Conservation (phyloP, 2,888 invertebrate species). For the Polymixis lichenea region DNA sequence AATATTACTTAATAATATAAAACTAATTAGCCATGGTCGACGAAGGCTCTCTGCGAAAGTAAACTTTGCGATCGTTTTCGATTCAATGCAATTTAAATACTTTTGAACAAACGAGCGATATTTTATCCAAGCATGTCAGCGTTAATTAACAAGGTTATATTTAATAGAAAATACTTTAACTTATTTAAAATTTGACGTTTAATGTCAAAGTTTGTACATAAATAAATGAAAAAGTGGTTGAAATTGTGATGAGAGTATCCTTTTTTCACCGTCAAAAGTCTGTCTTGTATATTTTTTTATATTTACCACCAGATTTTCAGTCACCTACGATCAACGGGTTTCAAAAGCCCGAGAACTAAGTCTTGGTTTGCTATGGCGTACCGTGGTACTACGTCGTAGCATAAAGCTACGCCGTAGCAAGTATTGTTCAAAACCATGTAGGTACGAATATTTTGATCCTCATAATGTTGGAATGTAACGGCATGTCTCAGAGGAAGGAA, state of each 20-base stretch:
- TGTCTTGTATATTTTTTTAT: neutral
- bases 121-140: no score
- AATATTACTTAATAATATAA: no score
- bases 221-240: neutral
- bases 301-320: neutral
- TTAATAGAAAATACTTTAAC: neutral
- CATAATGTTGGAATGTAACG: neutral
- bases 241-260: neutral
- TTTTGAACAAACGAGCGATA: neutral
- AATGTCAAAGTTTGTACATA: neutral
- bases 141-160: constrained; percentile 5
- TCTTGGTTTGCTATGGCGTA: neutral
- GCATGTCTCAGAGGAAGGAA: constrained; percentile 15
- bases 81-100: constrained; percentile 21
- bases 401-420: constrained; percentile 1
- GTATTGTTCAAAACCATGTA: neutral
- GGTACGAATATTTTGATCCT: constrained; percentile 10
- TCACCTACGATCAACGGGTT: neutral
- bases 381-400: constrained; percentile 11
- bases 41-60: neutral
- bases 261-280: neutral
- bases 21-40: neutral
- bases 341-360: neutral
- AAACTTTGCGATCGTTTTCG: constrained; percentile 28
- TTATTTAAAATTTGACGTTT: no score